Evolutionary conservation across 2,113 vertebrate genomes (phyloP).

Genomic region (Bothrops jararaca): DNA sequence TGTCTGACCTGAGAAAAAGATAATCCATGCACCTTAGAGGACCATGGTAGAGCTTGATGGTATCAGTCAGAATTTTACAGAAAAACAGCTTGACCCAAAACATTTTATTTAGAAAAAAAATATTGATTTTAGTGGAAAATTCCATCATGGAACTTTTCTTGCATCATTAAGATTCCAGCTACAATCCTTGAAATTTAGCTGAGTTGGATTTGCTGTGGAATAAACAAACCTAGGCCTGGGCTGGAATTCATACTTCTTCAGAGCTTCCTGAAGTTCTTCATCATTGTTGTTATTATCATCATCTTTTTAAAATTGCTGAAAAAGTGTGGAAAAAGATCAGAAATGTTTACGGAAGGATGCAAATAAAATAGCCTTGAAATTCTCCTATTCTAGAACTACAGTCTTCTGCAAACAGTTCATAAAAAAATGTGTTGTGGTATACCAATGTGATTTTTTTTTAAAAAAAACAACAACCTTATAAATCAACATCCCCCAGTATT

Average conservation of each 20-base stretch:
- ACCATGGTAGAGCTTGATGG: background rate
- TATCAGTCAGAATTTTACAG: slow-evolving; percentile 19
- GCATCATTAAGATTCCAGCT: background rate
- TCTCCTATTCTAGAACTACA: slow-evolving; percentile 31
- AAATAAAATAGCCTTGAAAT: slow-evolving; percentile 43
- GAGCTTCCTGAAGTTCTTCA: slow-evolving; percentile 28
- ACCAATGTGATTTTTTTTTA: slow-evolving; percentile 31
- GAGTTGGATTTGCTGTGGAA: background rate
- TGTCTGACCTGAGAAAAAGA: background rate
- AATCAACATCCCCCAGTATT: slow-evolving; percentile 40
- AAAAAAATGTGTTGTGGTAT: slow-evolving; percentile 13
- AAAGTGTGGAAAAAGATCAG: background rate
- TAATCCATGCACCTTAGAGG: background rate
- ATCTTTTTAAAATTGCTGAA: background rate
- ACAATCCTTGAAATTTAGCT: background rate
- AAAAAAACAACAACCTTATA: slow-evolving; percentile 45
- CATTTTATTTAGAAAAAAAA: no score
- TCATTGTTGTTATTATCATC: background rate
- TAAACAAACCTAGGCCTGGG: slow-evolving; percentile 12
- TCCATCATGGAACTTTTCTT: background rate
- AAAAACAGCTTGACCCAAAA: background rate
- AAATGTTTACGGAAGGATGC: slow-evolving; percentile 29
- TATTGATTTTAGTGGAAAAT: background rate
- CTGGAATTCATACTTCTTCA: slow-evolving; percentile 18
- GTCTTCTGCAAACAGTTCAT: slow-evolving; percentile 31